Evolutionary conservation across 2,113 vertebrate genomes (phyloP).

Genomic region (Rhodinocichla rosea): DNA sequence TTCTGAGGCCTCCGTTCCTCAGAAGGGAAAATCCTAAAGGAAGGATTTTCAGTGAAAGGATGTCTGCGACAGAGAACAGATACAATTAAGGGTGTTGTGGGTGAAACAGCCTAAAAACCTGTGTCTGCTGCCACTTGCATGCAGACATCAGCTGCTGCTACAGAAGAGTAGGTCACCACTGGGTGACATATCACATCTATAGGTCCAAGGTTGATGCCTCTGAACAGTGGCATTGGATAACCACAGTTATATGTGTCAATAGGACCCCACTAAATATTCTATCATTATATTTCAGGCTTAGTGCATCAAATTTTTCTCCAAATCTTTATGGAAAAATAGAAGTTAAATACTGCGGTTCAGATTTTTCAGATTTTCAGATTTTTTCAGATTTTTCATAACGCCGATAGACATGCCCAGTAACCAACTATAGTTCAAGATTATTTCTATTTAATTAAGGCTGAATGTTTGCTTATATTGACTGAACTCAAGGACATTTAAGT

Average conservation of each 20-base stretch:
- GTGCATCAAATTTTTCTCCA: background rate
- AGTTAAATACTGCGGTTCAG: background rate
- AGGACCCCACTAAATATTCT: background rate
- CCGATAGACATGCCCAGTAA: background rate
- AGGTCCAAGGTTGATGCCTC: background rate
- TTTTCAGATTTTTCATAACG: background rate
- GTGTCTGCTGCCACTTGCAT: background rate
- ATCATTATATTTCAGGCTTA: background rate
- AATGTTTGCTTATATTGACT: background rate
- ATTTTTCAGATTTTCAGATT: background rate
- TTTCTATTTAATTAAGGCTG: background rate
- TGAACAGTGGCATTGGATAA: background rate
- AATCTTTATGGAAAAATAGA: background rate
- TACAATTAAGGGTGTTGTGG: background rate
- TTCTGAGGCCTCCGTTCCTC: too few relatives aligned
- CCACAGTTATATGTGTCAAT: background rate
- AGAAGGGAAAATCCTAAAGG: too few relatives aligned
- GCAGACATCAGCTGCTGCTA: background rate
- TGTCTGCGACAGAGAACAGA: too few relatives aligned
- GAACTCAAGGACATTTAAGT: background rate
- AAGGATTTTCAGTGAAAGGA: too few relatives aligned
- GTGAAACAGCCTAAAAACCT: background rate
- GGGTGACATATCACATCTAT: accelerated
- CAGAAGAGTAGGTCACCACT: background rate
- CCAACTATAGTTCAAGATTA: background rate